Conservation (phyloP, 2,888 invertebrate genomes). For the Incurvaria masculella region DNA sequence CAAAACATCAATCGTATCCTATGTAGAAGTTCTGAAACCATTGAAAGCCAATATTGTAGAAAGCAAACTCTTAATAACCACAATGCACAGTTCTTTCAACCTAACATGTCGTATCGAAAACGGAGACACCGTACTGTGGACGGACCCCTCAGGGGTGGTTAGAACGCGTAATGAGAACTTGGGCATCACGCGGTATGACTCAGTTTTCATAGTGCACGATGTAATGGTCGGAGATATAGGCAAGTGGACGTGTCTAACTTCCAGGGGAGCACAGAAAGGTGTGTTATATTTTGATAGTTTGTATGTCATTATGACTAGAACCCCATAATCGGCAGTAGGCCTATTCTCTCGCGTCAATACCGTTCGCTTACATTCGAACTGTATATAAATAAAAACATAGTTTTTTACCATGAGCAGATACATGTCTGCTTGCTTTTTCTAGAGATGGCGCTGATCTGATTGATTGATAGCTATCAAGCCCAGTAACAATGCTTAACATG, state of each 20-base stretch:
- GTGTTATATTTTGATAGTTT: slow-evolving; percentile 8
- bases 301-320: no score
- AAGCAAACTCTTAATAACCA: slow-evolving; percentile 25
- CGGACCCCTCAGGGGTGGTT: slow-evolving; percentile 16
- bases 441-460: no score
- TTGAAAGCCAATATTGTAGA: slow-evolving; percentile 37
- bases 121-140: slow-evolving; percentile 27
- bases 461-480: no score
- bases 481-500: no score
- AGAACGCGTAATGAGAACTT: not conserved
- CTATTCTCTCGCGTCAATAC: no score
- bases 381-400: no score
- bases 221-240: slow-evolving; percentile 22
- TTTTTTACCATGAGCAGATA: no score
- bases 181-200: not conserved
- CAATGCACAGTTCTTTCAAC: slow-evolving; percentile 22
- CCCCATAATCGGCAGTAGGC: no score
- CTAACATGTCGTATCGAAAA: slow-evolving; percentile 32
- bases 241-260: slow-evolving; percentile 30
- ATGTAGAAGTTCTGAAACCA: slow-evolving; percentile 23
- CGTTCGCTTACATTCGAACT: no score
- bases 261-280: slow-evolving; percentile 26
- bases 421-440: no score
- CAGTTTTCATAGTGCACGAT: not conserved
- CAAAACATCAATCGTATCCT: slow-evolving; percentile 24